Base-by-base conservation (phyloP, 1,140 invertebrate species). In the Drosophila setifemur region DNA sequence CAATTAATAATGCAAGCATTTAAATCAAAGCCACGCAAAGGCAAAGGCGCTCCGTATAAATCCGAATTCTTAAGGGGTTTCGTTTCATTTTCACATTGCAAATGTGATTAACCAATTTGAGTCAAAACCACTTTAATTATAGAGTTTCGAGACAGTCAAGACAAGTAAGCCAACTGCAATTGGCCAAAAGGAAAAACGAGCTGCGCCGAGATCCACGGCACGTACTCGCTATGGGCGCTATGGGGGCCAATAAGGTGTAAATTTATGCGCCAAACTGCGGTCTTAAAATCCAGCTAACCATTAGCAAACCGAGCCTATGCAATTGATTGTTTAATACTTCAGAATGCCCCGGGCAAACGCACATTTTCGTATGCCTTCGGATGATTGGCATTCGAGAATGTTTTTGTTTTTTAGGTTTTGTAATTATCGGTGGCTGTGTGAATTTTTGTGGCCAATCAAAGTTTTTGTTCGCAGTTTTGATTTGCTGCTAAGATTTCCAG, bases 211-310 rank as follows among this genome's bases (percentile, higher is more conserved):
- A 70, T 78, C 43, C 39, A 37, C 35, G 48, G 78, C 73, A 83
- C 74, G 74, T 79, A 86, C 60, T 49, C 26, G 66, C 71, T 75
- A 48, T 75, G 71, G 81, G 82, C 68, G 81, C 81, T 76, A 86
- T 86, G 81, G 81, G 81, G 81, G 81, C 82, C 81, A 86, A 86
- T 86, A 86, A 81, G 82, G 82, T 86, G 81, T 86, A 86, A 86
- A 86, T 86, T 86, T 86, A 86, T 86, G 81, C 81, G 61, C 37
- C 55, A 53, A 79, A 44, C 60, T 44, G 37, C 48, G 53, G 42
- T 26, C 53, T n/a, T 12, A n/a, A 21, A 37, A 37, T 29, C 53
- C 19, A 58, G 16, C 26, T 35, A 55, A 52, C 53, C 53, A 75
- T 81, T 66, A 86, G 61, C 75, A 68, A 73, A 60, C 49, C 60